These are phyloP conservation scores for Seriola aureovittata DNA, from an alignment of 2,113 vertebrate species.

Conservation along the genomic window DNA sequence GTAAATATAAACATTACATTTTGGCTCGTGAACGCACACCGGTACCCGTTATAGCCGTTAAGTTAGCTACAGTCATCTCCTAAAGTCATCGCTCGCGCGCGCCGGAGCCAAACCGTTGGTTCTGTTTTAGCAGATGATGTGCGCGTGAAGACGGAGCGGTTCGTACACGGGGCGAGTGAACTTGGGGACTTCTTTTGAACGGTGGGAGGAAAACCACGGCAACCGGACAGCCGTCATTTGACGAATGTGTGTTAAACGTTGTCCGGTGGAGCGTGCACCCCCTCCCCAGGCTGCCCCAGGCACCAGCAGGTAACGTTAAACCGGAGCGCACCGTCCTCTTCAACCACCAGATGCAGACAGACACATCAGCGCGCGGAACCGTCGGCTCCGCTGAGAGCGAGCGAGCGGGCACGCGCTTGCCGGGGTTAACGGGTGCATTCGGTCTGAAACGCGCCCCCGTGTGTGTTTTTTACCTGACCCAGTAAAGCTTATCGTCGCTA, in stretches of 20 bases:
- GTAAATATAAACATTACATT: constrained; percentile 84
- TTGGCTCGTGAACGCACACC: constrained; percentile 40
- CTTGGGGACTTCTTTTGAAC: constrained; percentile 72
- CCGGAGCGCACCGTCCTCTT: constrained; percentile 58
- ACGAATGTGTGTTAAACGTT: constrained; percentile 7
- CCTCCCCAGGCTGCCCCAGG: not conserved
- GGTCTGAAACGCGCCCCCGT: constrained; percentile 68
- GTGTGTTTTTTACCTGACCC: constrained; percentile 75
- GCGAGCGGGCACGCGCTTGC: constrained; percentile 65
- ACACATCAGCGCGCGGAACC: constrained; percentile 78
- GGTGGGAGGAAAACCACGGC: constrained; percentile 35
- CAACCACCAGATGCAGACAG: constrained; percentile 72
- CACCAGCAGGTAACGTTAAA: constrained; percentile 63
- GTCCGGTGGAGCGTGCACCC: constrained; percentile 12
- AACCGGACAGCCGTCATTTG: constrained; percentile 22
- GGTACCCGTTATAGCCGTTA: constrained; percentile 40
- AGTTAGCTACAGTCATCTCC: constrained; percentile 46
- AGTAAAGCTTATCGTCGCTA: constrained; percentile 57
- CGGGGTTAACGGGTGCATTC: constrained; percentile 81
- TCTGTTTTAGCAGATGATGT: constrained; percentile 72
- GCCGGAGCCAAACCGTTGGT: constrained; percentile 52
- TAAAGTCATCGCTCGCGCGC: constrained; percentile 63
- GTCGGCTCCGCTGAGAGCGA: constrained; percentile 54
- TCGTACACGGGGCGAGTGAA: constrained; percentile 73
- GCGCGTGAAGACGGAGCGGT: constrained; percentile 69